Base-by-base conservation (phyloP, 1,140 invertebrate genomes). In the Drosophila subobscura region DNA sequence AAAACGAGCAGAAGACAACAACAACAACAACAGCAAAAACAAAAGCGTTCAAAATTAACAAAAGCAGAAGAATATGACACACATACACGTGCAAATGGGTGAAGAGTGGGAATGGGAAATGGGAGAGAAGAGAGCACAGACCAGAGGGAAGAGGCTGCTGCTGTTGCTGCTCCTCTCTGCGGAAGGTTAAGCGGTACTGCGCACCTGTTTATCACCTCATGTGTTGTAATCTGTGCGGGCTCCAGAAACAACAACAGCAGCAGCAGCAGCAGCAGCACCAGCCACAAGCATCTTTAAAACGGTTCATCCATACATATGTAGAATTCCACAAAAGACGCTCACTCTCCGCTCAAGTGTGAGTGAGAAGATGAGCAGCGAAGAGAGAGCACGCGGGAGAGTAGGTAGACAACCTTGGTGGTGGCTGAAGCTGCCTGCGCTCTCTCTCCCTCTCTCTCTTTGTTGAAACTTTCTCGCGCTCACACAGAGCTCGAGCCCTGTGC, bases 171-270 rank as follows among this genome's bases (percentile, higher is more conserved):
- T 33, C 0, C 33, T 37, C 33, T 37, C 33, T 45, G 72, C n/a
- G 51, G 59, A 56, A 53, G 50, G 41, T 57, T 79, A 83, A 80
- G 67, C 81, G 58, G 64, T 46, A 59, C 29, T 42, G 70, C 74
- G 80, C 80, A 86, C 81, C 81, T 86, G 81, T 88, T 86, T 86
- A 86, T 81, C 81, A 86, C 81, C 70, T 81, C 73, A 72, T 86
- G 81, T 86, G 83, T 86, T 86, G 81, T 86, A 86, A 86, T 86
- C 83, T 78, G 81, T 64, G 81, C 77, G 72, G 72, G 81, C 77
- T 77, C 58, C 49, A 83, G 76, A 65, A 72, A 46, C 52, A 79
- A 56, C 52, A 59, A 37, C 40, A 33, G 6, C 27, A 7, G 27
- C 27, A 1, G 5, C 3, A 27, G 4, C 25, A 33, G 16, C 22